A percentile compares a stretch with the other conserved stretches of the same genome.
phyloP scores from a whole-genome alignment of 1,140 invertebrate genomes.

The Apocrypta bakeri region DNA sequence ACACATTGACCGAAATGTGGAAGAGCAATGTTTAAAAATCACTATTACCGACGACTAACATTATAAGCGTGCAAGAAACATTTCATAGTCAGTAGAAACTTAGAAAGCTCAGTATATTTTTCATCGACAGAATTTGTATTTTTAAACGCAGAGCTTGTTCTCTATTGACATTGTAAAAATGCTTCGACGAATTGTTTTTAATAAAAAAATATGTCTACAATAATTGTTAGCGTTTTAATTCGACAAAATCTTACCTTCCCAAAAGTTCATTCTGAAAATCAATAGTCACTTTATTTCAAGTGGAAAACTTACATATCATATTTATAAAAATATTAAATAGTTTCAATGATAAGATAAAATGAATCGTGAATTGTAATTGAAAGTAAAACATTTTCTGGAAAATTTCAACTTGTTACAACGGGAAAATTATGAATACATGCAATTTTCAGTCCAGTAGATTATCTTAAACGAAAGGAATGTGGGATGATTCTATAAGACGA shows the following conservation, averaged over 20 bases:
- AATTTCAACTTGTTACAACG: too few relatives aligned
- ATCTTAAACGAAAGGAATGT: neutral
- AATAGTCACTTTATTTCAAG: too few relatives aligned
- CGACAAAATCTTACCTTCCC: neutral
- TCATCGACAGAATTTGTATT: constrained; percentile 33
- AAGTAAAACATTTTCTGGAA: too few relatives aligned
- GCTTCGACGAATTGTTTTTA: constrained; percentile 51
- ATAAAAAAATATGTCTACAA: constrained; percentile 42
- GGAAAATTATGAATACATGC: too few relatives aligned
- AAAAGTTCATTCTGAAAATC: neutral
- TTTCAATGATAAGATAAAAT: too few relatives aligned
- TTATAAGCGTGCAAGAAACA: constrained; percentile 40
- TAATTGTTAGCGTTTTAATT: neutral
- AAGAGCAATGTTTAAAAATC: constrained; percentile 32
- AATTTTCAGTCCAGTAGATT: too few relatives aligned
- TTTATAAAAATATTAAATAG: too few relatives aligned
- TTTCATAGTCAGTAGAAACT: constrained; percentile 38
- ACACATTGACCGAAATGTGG: constrained; percentile 42
- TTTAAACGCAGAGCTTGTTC: constrained; percentile 40
- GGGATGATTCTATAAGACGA: neutral
- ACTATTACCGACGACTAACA: constrained; percentile 42
- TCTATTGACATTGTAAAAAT: constrained; percentile 50
- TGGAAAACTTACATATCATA: too few relatives aligned
- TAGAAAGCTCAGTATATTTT: constrained; percentile 42
- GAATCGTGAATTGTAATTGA: too few relatives aligned